Conservation (phyloP, 2,113 vertebrate genomes). For the Pollachius pollachius region DNA sequence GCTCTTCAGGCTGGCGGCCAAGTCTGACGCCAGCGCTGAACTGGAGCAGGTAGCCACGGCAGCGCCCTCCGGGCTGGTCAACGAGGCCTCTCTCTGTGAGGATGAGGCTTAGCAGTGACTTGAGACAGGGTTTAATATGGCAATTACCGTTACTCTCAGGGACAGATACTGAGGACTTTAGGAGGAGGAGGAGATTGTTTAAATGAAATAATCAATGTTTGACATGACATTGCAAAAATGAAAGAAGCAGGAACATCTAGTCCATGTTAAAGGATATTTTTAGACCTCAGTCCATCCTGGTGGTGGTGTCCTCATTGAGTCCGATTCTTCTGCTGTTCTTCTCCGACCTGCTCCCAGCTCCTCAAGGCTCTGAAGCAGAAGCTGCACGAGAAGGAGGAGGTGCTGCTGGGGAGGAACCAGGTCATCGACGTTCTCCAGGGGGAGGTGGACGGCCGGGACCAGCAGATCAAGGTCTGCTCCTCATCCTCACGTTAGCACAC, state of each 20-base stretch:
- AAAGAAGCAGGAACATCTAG: too few relatives aligned
- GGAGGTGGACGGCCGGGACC: slow-evolving; percentile 79
- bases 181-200: too few relatives aligned
- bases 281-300: background rate
- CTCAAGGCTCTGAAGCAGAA: slow-evolving; percentile 89
- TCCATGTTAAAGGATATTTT: too few relatives aligned
- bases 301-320: background rate
- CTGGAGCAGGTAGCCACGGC: slow-evolving; percentile 79
- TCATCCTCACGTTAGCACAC: too few relatives aligned
- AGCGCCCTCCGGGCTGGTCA: background rate
- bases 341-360: slow-evolving; percentile 48
- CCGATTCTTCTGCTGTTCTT: background rate
- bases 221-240: too few relatives aligned
- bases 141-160: too few relatives aligned
- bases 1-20: slow-evolving; percentile 84
- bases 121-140: too few relatives aligned
- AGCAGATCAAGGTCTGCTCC: too few relatives aligned
- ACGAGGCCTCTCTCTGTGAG: too few relatives aligned
- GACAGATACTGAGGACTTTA: too few relatives aligned
- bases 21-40: slow-evolving; percentile 86
- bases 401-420: slow-evolving; percentile 84
- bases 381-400: slow-evolving; percentile 89
- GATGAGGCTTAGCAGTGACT: too few relatives aligned
- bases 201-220: too few relatives aligned
- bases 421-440: slow-evolving; percentile 87